Evolutionary conservation across 2,113 vertebrate genomes (phyloP).

Genomic region (Oplegnathus fasciatus): DNA sequence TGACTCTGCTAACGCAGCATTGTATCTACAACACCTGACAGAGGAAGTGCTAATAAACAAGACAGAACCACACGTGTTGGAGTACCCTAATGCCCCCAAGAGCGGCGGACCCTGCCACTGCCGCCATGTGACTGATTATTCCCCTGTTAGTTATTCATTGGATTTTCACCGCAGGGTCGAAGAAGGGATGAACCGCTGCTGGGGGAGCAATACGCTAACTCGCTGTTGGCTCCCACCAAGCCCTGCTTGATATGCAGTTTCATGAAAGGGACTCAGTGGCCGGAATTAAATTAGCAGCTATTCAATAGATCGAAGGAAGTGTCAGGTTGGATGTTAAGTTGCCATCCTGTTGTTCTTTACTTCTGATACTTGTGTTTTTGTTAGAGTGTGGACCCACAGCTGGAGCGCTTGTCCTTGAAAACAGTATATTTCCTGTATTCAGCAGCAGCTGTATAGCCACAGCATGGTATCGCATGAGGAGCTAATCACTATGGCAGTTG

Average conservation of each 20-base stretch:
- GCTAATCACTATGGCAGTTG: slow-evolving; percentile 55
- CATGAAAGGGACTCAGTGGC: slow-evolving; percentile 36
- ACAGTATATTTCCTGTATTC: slow-evolving; percentile 5
- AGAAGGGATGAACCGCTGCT: slow-evolving; percentile 43
- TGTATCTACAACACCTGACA: slow-evolving; percentile 50
- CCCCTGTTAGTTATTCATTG: slow-evolving; percentile 81
- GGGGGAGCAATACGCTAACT: slow-evolving; percentile 57
- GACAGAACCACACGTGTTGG: slow-evolving; percentile 36
- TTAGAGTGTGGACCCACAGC: background rate
- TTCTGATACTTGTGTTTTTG: slow-evolving; percentile 16
- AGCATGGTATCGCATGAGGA: slow-evolving; percentile 25
- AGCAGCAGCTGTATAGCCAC: slow-evolving; percentile 38
- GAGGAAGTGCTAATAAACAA: slow-evolving; percentile 75
- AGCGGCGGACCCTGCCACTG: slow-evolving; percentile 39
- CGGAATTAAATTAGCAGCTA: slow-evolving; percentile 71
- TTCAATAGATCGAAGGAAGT: slow-evolving; percentile 65
- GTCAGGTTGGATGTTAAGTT: slow-evolving; percentile 45
- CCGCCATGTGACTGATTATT: slow-evolving; percentile 75
- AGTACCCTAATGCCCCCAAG: slow-evolving; percentile 29
- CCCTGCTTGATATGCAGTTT: slow-evolving; percentile 65
- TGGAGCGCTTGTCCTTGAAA: slow-evolving; percentile 43
- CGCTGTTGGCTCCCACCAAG: slow-evolving; percentile 41
- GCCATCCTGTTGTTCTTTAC: slow-evolving; percentile 30
- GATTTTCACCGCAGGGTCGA: slow-evolving; percentile 66
- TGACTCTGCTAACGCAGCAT: slow-evolving; percentile 55